Conservation (phyloP, 2,888 invertebrate species). For the Oegoconia quadripuncta region DNA sequence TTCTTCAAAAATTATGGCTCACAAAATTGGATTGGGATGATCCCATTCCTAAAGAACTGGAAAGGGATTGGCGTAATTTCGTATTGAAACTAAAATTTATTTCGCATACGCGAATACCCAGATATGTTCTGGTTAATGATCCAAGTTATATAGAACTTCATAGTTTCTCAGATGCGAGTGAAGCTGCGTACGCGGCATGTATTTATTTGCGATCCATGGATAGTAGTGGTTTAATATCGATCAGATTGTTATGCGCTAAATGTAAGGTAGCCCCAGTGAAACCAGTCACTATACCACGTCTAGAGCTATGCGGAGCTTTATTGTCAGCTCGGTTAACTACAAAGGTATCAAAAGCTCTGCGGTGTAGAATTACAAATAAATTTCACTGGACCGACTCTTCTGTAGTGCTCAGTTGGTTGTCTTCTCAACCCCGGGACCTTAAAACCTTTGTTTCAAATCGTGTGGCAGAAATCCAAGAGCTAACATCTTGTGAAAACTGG, state of each 20-base stretch:
- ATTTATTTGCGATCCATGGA: constrained; percentile 5
- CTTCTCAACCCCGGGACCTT: neutral
- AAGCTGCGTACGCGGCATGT: constrained; percentile 3
- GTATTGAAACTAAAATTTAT: neutral
- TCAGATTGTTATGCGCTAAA: constrained; percentile 5
- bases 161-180: constrained; percentile 3
- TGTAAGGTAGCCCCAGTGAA: constrained; percentile 5
- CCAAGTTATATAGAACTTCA: constrained; percentile 4
- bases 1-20: constrained; percentile 12
- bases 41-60: constrained; percentile 6
- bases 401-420: constrained; percentile 1
- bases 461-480: neutral
- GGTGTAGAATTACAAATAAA: constrained; percentile 1
- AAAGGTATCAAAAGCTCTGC: neutral
- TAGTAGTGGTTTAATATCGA: neutral
- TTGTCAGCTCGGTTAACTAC: constrained; percentile 1
- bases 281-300: constrained; percentile 8
- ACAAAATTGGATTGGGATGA: constrained; percentile 12
- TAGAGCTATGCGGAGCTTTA: constrained; percentile 10
- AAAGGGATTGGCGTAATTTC: neutral
- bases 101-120: constrained; percentile 4
- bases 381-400: constrained; percentile 4
- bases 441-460: constrained; percentile 3
- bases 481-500: neutral
- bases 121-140: constrained; percentile 1